Evolutionary conservation across 2,797 vertebrate species (phyloP), one percentile per base, ranked within the genome.

Genomic region (Rhinichthys osculus): DNA sequence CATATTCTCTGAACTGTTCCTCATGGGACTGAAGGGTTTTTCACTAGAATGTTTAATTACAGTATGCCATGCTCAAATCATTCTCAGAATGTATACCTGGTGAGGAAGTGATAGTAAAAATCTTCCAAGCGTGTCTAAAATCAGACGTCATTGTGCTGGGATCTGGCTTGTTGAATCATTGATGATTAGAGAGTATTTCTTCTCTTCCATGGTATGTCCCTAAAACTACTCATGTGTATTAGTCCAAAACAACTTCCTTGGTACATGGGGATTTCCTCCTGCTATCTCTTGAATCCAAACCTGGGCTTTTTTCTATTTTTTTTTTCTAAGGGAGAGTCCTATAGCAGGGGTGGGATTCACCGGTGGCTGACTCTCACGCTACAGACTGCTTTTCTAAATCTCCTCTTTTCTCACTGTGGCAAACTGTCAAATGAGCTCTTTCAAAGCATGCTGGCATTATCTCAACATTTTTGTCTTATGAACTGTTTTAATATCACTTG

Each of bases 211-310:
- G 81, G 72, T 70, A 70, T 84, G 57, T 73, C 82, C 82, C 80
- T 40, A 83, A 47, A 87, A 71, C 17, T 71, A 79, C 52, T 79
- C 42, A 57, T 30, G 85, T 80, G 21, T 84, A 69, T 1, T 1
- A 50, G 64, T 76, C 73, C 83, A 72, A 38, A 74, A 79, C 16
- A 76, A 47, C 59, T 85, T 89, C 86, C 71, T 85, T 27, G 44
- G 76, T 67, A 81, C 4, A 8, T 50, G 30, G 81, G 84, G 78
- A 67, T 74, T 86, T 66, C 79, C 78, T 47, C 42, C 19, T 54
- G 38, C 64, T 35, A 54, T 19, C 44, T 81, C n/a, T 35, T 79
- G 59, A 83, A 85, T 72, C 30, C 42, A 83, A 23, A 44, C 30
- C 21, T 52, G 82, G 64, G 4, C 3, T 42, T 78, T 69, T 66